Percentiles rank a stretch among this genome's conserved stretches.
Conservation (phyloP, 2,888 invertebrate species). For the Papilio protenor region DNA sequence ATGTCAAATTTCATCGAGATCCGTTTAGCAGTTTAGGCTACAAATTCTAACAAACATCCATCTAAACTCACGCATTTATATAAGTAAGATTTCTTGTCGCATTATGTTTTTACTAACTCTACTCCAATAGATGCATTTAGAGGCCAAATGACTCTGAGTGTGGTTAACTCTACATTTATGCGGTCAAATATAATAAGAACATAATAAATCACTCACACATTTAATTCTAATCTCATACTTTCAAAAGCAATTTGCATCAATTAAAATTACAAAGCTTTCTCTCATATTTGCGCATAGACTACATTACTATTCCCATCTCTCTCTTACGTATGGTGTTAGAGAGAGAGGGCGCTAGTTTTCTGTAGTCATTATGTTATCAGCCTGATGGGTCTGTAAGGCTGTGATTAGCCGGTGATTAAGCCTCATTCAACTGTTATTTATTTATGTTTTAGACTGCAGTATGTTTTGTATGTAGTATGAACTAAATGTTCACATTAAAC, state of each 20-base stretch:
- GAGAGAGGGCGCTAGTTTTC: slow-evolving; percentile 53
- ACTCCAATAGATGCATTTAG: too few species aligned
- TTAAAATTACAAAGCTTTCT: slow-evolving; percentile 52
- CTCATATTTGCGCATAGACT: slow-evolving; percentile 52
- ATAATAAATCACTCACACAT: slow-evolving; percentile 21
- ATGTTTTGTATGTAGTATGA: slow-evolving; percentile 73
- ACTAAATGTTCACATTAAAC: slow-evolving; percentile 49
- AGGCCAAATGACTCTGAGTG: neutral
- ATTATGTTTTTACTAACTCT: too few species aligned
- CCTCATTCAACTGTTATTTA: slow-evolving; percentile 82
- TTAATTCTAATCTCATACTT: slow-evolving; percentile 23
- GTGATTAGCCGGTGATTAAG: slow-evolving; percentile 82
- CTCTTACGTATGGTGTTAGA: slow-evolving; percentile 47
- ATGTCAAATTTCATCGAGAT: too few species aligned
- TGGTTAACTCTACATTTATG: neutral
- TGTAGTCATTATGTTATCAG: slow-evolving; percentile 79
- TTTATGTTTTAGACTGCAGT: slow-evolving; percentile 80
- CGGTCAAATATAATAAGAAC: neutral
- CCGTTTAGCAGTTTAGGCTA: too few species aligned
- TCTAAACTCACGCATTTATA: too few species aligned
- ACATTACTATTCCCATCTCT: slow-evolving; percentile 47
- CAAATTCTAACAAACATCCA: too few species aligned
- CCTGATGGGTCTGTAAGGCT: slow-evolving; percentile 64
- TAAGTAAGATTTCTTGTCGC: too few species aligned
- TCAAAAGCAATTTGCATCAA: slow-evolving; percentile 45